These are phyloP conservation scores for Drosophila mulleri DNA, from an alignment of 2,888 invertebrate genomes.

Conservation along the genomic window DNA sequence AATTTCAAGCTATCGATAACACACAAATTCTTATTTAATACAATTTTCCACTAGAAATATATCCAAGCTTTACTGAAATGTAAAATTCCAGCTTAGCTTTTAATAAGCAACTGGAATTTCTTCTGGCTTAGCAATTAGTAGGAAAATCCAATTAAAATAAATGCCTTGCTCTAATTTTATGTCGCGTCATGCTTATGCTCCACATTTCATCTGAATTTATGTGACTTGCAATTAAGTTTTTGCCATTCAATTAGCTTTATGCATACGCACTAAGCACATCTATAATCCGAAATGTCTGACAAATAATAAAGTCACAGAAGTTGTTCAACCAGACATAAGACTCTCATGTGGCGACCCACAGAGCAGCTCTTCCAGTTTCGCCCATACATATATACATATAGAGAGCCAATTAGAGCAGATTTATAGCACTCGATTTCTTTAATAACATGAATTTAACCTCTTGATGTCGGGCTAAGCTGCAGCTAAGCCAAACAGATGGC, in stretches of 20 bases:
- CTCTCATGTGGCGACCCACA: not conserved
- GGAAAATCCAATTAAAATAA: not conserved
- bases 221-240: not conserved
- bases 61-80: no score
- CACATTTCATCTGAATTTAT: not conserved
- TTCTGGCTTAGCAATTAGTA: not conserved
- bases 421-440: constrained; percentile 11
- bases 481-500: constrained; percentile 6
- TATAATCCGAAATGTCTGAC: not conserved
- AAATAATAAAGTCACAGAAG: not conserved
- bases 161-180: not conserved
- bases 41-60: no score
- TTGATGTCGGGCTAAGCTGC: constrained; percentile 17
- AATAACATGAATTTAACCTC: constrained; percentile 1
- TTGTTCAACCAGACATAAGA: not conserved
- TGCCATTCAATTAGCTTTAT: not conserved
- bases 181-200: not conserved
- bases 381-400: not conserved
- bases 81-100: not conserved
- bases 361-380: not conserved
- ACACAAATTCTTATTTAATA: no score
- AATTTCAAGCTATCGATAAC: no score
- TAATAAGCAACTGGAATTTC: not conserved
- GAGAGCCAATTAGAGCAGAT: constrained; percentile 14
- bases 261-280: not conserved